Evolutionary conservation across 2,113 vertebrate genomes (phyloP).

Genomic region (Tursiops truncatus): DNA sequence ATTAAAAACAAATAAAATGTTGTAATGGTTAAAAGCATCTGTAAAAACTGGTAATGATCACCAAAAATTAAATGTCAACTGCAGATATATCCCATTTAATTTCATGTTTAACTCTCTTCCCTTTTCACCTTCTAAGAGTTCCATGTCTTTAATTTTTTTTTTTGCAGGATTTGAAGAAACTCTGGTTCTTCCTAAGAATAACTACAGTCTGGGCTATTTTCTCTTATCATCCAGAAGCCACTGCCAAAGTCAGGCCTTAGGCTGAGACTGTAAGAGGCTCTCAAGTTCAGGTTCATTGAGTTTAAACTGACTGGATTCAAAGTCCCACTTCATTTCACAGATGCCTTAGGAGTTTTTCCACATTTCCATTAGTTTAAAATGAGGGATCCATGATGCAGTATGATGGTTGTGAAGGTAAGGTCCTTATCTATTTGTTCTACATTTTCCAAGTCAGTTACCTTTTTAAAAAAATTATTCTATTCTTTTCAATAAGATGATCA

Average conservation of each 20-base stretch:
- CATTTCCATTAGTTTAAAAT: background rate
- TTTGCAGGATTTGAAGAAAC: slow-evolving; percentile 1
- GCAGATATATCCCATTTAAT: background rate
- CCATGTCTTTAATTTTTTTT: background rate
- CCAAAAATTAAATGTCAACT: background rate
- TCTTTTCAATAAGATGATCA: background rate
- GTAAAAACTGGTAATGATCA: background rate
- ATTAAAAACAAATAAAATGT: background rate
- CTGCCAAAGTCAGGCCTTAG: background rate
- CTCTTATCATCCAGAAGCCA: background rate
- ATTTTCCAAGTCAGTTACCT: background rate
- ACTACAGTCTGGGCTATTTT: background rate
- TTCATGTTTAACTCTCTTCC: background rate
- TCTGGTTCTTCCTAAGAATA: slow-evolving; percentile 12
- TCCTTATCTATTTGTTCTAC: background rate
- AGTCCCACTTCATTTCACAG: background rate
- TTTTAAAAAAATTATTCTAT: background rate
- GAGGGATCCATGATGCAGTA: background rate
- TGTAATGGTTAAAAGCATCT: background rate
- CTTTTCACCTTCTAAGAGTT: background rate
- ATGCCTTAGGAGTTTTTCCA: background rate
- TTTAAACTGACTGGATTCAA: background rate
- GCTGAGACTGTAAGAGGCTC: background rate
- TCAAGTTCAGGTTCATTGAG: background rate
- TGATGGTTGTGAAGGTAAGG: background rate